Conservation (phyloP, 2,113 vertebrate genomes). For the Callopanchax toddi region DNA sequence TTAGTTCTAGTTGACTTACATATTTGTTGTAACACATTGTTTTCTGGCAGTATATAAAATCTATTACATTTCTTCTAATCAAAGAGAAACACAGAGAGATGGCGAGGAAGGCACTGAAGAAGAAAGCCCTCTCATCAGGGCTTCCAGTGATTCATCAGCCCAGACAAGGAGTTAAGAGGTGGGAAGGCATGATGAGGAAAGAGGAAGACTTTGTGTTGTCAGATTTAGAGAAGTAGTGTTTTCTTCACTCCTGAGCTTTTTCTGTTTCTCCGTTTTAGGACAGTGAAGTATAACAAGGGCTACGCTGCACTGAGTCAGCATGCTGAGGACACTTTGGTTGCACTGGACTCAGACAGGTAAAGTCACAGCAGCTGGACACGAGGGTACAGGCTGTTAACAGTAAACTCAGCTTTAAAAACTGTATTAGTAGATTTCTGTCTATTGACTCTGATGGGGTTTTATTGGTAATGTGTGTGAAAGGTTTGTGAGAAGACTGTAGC, state of each 20-base stretch:
- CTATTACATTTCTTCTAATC: constrained; percentile 25
- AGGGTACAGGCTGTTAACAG: no score
- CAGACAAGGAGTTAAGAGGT: constrained; percentile 85
- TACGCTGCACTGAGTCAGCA: constrained; percentile 90
- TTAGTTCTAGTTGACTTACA: no score
- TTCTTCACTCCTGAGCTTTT: neutral
- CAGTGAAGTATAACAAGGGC: constrained; percentile 92
- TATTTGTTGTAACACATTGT: no score
- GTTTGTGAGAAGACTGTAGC: no score
- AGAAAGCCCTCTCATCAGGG: constrained; percentile 85
- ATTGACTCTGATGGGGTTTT: no score
- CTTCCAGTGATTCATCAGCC: constrained; percentile 73
- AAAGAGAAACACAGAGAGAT: constrained; percentile 90
- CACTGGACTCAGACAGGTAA: constrained; percentile 94
- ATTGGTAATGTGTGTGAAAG: no score
- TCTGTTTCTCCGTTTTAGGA: constrained; percentile 56
- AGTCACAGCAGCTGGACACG: constrained; percentile 7
- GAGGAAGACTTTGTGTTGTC: constrained; percentile 1
- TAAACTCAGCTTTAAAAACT: no score
- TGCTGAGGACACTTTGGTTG: constrained; percentile 87
- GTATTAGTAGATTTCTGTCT: no score
- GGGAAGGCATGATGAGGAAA: constrained; percentile 15
- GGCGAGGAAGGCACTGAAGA: constrained; percentile 87
- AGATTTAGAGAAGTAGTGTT: neutral
- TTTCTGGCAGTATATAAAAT: neutral